Evolutionary conservation across 1,140 invertebrate species (phyloP), one percentile per base, ranked within the genome.

Genomic region (Aphelenchoides besseyi): DNA sequence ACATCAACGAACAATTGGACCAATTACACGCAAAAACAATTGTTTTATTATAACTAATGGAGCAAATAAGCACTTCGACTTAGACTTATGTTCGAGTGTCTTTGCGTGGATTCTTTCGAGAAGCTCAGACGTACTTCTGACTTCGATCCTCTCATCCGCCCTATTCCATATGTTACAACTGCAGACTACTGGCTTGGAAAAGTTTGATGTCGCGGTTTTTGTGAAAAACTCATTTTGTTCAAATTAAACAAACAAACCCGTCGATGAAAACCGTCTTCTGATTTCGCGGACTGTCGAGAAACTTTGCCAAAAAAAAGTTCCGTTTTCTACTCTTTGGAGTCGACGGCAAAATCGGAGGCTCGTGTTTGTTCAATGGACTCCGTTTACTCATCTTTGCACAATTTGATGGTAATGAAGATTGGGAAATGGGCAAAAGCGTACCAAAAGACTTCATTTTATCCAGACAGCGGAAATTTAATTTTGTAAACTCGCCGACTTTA

Each of bases 381-480:
- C n/a, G n/a, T n/a, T n/a, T n/a, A n/a, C 12, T 23, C 41, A 48
- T 48, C 41, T 48, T 48, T 48, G 41, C 41, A 48, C 41, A 48
- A 23, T 12, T 48, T 23, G 41, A 23, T 48, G 23, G 23, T 48
- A 23, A 48, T 16, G 41, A 48, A 48, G 41, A 48, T 23, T 12
- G 23, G 41, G 23, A 48, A 23, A 48, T 48, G 12, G 41, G 41
- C 12, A 23, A 48, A 48, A 23, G 41, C 41, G 41, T 12, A 48
- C 23, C 41, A 23, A 48, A 48, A 48, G 12, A 23, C 12, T 16
- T 48, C 23, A 12, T 48, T 48, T 23, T 23, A 23, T 23, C 41
- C 41, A 48, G 41, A 48, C 41, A 23, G 41, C 41, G 41, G 41
- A 48, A 48, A 48, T 48, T 48, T 16, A 48, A 48, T 48, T 48